phyloP scores from a whole-genome alignment of 2,113 vertebrate genomes.

The Centropristis striata region DNA sequence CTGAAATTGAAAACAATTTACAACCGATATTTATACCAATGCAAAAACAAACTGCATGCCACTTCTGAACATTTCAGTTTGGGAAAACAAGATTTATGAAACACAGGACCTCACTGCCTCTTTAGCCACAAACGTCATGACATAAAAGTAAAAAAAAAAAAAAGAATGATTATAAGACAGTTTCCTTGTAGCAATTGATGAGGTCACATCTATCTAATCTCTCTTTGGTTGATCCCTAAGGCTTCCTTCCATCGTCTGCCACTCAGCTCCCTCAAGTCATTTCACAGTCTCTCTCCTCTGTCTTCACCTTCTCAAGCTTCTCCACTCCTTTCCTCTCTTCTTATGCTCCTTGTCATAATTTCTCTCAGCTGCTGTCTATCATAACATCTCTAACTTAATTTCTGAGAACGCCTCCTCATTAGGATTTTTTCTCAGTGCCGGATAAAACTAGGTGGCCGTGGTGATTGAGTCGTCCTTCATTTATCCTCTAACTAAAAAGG shows the following conservation, averaged over 20 bases:
- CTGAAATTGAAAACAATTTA: background rate
- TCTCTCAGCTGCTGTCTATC: conserved; percentile 26
- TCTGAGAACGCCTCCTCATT: conserved; percentile 17
- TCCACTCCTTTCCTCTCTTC: conserved; percentile 24
- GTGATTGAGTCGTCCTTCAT: conserved; percentile 28
- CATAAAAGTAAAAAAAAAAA: conserved; percentile 41
- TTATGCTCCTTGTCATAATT: conserved; percentile 42
- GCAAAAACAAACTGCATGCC: background rate
- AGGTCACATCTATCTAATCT: conserved; percentile 44
- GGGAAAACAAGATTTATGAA: background rate
- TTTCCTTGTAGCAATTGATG: conserved; percentile 49
- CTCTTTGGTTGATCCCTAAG: conserved; percentile 43
- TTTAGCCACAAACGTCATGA: conserved; percentile 15
- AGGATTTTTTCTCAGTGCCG: background rate
- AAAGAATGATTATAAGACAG: conserved; percentile 19
- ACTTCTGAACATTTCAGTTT: background rate
- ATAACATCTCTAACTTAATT: conserved; percentile 15
- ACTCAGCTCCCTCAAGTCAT: conserved; percentile 52
- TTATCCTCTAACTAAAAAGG: conserved; percentile 14
- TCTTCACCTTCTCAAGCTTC: conserved; percentile 35
- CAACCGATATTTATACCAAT: background rate
- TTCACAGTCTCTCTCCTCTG: conserved; percentile 38
- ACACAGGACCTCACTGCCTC: background rate
- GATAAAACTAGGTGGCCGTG: background rate
- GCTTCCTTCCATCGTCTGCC: conserved; percentile 50